Evolutionary conservation across 2,797 vertebrate species (phyloP), one percentile per base, ranked within the genome.

Genomic region (Falco rusticolus): DNA sequence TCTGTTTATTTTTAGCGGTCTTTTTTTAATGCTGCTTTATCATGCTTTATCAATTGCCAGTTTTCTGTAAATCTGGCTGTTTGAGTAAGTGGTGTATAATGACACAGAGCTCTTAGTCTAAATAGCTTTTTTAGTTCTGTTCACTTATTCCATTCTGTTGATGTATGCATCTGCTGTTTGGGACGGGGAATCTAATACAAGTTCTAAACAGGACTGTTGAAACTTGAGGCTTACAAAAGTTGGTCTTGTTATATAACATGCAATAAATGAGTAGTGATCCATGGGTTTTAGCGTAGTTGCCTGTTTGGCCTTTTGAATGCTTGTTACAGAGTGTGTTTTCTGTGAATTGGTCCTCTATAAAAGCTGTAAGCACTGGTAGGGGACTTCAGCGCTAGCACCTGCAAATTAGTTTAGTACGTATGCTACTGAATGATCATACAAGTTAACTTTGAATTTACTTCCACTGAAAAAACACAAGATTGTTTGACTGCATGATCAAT

Each of bases 401-500:
- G n/a, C 65, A 47, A 74, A 56, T 78, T n/a, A 26, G 1, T 50
- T 6, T 41, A 31, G 63, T 72, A 12, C 2, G 0, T 56, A 5
- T 84, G 70, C 82, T 92, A 54, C 53, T 69, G 71, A 78, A 37
- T 43, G 68, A 57, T 63, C 10, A 9, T 37, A 66, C 66, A 85
- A 85, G 87, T 87, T 34, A 79, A 43, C 85, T 93, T 61, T 60
- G 47, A 71, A 34, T 79, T 92, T 92, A 68, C 61, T 94, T 94
- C 7, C 24, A 87, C 43, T 74, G 81, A 57, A 93, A 90, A 95
- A 94, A 47, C 43, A 78, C 37, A 85, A 85, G 78, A 33, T 78
- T 95, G 85, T 94, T 94, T 89, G 87, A 87, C 59, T 4, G 5
- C 16, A 3, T 68, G 64, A 93, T 89, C 64, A 64, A 75, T 95